Evolutionary conservation across 2,888 invertebrate genomes (phyloP).

Genomic region (Seladonia tumulorum): DNA sequence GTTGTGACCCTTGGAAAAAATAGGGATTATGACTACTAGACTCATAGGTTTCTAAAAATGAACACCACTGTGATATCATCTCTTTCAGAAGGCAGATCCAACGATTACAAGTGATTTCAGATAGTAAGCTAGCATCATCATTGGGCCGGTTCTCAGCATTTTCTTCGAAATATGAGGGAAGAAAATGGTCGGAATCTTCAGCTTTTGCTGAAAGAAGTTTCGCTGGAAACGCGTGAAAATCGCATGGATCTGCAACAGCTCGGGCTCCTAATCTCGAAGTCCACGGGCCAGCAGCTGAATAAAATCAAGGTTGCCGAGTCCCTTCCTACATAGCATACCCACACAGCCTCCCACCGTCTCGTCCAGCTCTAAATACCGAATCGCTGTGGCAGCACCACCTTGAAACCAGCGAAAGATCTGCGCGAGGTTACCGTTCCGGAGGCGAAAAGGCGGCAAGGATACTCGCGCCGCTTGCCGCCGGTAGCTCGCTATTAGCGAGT

Average conservation of each 20-base stretch:
- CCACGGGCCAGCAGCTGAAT: background rate
- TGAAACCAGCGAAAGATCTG: background rate
- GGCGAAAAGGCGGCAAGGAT: conserved; percentile 37
- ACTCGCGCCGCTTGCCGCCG: conserved; percentile 41
- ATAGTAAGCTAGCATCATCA: too few relatives aligned
- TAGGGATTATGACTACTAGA: too few relatives aligned
- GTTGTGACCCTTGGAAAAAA: too few relatives aligned
- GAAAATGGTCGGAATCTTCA: too few relatives aligned
- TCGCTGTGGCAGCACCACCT: background rate
- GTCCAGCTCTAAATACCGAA: background rate
- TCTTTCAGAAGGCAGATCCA: too few relatives aligned
- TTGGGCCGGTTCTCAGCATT: too few relatives aligned
- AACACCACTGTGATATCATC: too few relatives aligned
- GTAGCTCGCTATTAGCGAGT: conserved; percentile 75
- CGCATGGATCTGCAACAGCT: background rate
- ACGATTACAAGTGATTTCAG: too few relatives aligned
- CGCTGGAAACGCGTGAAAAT: too few relatives aligned
- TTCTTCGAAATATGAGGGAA: too few relatives aligned
- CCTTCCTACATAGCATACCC: background rate
- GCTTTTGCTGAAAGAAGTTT: too few relatives aligned
- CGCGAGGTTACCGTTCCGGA: background rate
- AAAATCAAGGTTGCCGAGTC: background rate
- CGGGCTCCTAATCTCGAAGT: background rate
- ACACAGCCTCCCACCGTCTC: background rate
- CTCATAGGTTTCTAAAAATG: too few relatives aligned